Evolutionary conservation across 2,888 invertebrate species (phyloP).

Genomic region (Agrypnus murinus): DNA sequence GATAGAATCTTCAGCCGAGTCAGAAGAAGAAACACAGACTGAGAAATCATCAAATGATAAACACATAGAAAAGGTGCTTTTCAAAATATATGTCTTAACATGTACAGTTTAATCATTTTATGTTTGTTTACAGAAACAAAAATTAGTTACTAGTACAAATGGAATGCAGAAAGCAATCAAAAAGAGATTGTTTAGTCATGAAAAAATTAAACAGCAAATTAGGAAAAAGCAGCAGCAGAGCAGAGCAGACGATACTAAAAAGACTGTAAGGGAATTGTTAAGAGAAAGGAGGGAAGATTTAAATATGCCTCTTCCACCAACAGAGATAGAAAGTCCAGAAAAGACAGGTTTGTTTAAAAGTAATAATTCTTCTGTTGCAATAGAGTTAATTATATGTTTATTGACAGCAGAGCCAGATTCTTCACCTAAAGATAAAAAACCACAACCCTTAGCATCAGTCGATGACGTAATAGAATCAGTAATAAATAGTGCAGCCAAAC

Average conservation of each 20-base stretch:
- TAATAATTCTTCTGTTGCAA: neutral
- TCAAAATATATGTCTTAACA: no score
- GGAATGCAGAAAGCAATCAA: slow-evolving; percentile 67
- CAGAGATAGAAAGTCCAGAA: slow-evolving; percentile 27
- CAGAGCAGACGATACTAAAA: slow-evolving; percentile 55
- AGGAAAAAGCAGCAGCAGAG: slow-evolving; percentile 62
- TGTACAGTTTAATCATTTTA: slow-evolving; percentile 42
- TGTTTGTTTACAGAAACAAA: slow-evolving; percentile 66
- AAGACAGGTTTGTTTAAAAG: slow-evolving; percentile 33
- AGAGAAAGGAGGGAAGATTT: slow-evolving; percentile 69
- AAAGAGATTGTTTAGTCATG: slow-evolving; percentile 67
- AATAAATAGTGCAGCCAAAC: slow-evolving; percentile 66
- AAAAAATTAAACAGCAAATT: slow-evolving; percentile 64
- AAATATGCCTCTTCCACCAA: slow-evolving; percentile 65
- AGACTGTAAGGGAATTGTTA: slow-evolving; percentile 68
- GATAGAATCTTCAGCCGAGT: slow-evolving; percentile 65
- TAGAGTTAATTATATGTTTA: neutral
- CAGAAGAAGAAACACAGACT: slow-evolving; percentile 64
- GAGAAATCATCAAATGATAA: slow-evolving; percentile 51
- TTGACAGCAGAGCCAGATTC: slow-evolving; percentile 5
- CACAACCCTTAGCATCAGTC: slow-evolving; percentile 66
- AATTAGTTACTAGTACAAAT: slow-evolving; percentile 68
- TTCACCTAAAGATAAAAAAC: slow-evolving; percentile 68
- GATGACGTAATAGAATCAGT: slow-evolving; percentile 75
- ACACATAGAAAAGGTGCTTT: neutral